These are phyloP conservation scores for Spisula solida DNA, from an alignment of 2,888 invertebrate genomes.

Conservation along the genomic window DNA sequence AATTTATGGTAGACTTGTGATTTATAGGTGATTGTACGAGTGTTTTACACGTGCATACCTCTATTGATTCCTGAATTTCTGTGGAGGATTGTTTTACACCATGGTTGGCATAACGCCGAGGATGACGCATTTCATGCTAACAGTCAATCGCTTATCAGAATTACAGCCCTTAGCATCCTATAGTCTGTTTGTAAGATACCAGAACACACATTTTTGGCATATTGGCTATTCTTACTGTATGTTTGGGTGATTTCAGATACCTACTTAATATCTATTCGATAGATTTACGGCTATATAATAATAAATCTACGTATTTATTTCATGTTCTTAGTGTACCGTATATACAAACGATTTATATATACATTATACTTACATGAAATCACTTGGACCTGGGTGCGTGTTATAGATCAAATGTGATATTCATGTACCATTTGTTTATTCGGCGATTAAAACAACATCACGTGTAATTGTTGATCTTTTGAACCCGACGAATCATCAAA, in stretches of 20 bases:
- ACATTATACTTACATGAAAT: not conserved
- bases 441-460: conserved; percentile 8
- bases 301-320: not conserved
- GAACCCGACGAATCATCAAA: not conserved
- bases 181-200: conserved; percentile 4
- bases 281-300: not conserved
- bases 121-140: conserved; percentile 16
- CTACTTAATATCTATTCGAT: not conserved
- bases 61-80: not conserved
- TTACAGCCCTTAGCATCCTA: not conserved
- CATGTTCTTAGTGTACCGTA: not conserved
- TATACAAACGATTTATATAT: not conserved
- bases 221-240: not conserved
- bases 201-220: not conserved
- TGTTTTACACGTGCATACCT: not conserved
- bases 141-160: not conserved
- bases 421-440: not conserved
- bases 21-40: too few species aligned
- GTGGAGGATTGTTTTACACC: conserved; percentile 12
- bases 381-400: not conserved
- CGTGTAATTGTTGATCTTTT: conserved; percentile 3
- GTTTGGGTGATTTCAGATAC: not conserved
- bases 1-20: too few species aligned
- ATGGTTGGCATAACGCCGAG: too few species aligned
- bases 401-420: not conserved